Percentiles rank a stretch among this genome's conserved stretches.
Conservation (phyloP, 2,888 invertebrate species). For the Euphydryas editha region DNA sequence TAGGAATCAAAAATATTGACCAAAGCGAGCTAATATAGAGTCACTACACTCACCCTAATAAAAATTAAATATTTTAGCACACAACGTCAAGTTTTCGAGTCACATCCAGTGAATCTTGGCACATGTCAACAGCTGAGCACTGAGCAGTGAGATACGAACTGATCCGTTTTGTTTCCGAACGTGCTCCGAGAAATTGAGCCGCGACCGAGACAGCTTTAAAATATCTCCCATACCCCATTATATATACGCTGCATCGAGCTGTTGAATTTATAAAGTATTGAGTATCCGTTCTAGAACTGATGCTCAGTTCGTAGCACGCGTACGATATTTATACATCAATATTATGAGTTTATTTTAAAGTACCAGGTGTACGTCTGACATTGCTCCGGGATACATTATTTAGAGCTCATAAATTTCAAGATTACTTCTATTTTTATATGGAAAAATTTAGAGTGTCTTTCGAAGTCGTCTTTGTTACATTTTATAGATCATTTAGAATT, state of each 20-base stretch:
- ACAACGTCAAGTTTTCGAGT: neutral
- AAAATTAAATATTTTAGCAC: neutral
- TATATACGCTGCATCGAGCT: slow-evolving; percentile 7
- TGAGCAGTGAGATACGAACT: slow-evolving; percentile 60
- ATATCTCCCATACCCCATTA: slow-evolving; percentile 40
- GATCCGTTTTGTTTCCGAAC: slow-evolving; percentile 70
- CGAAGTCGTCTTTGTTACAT: neutral
- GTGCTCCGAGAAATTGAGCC: slow-evolving; percentile 50
- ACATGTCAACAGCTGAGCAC: slow-evolving; percentile 44
- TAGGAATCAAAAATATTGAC: too few relatives aligned
- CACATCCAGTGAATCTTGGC: slow-evolving; percentile 53
- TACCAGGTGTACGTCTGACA: neutral
- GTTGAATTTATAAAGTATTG: slow-evolving; percentile 19
- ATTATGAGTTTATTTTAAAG: slow-evolving; percentile 7
- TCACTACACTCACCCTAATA: too few relatives aligned
- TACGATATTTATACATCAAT: neutral
- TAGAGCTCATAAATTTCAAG: neutral
- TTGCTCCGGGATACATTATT: slow-evolving; percentile 1
- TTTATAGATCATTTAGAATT: too few relatives aligned
- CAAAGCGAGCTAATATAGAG: too few relatives aligned
- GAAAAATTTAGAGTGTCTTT: neutral
- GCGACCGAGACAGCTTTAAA: slow-evolving; percentile 45
- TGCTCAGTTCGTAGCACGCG: slow-evolving; percentile 1
- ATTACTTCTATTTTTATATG: neutral
- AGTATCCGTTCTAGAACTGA: slow-evolving; percentile 7